Evolutionary conservation across 35 echinoderm and acorn worm species (phyloP).

Genomic region (Lytechinus pictus): DNA sequence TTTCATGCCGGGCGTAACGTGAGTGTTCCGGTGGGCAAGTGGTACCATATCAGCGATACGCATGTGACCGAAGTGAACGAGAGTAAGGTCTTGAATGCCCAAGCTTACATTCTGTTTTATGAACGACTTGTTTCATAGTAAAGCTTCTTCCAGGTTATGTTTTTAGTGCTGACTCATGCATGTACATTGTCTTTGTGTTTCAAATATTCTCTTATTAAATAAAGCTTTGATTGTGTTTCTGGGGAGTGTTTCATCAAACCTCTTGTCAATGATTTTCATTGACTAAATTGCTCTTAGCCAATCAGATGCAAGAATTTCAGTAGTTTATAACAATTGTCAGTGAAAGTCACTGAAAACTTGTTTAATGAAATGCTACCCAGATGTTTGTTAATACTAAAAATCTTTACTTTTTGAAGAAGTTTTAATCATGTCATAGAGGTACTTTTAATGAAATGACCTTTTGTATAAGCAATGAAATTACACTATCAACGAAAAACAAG

Average conservation of each 20-base stretch:
- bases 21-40: conserved; percentile 72
- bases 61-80: conserved; percentile 90
- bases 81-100: conserved; percentile 82
- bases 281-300: no score
- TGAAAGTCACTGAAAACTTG: no score
- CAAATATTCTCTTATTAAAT: background rate
- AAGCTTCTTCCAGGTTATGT: background rate
- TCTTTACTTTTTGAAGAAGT: background rate
- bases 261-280: no score
- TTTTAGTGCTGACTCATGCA: background rate
- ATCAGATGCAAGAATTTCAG: no score
- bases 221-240: background rate
- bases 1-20: conserved; percentile 57
- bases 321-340: no score
- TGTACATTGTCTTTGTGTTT: background rate
- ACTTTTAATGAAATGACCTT: background rate
- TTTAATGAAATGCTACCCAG: no score
- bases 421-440: background rate
- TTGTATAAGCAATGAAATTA: background rate
- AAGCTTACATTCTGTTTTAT: conserved; percentile 98
- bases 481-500: background rate
- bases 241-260: no score
- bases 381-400: background rate
- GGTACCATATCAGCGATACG: conserved; percentile 96
- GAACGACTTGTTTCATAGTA: conserved; percentile 68